Evolutionary conservation across 2,888 invertebrate species (phyloP), one percentile per base, ranked within the genome.

Genomic region (Amaurobius ferox): DNA sequence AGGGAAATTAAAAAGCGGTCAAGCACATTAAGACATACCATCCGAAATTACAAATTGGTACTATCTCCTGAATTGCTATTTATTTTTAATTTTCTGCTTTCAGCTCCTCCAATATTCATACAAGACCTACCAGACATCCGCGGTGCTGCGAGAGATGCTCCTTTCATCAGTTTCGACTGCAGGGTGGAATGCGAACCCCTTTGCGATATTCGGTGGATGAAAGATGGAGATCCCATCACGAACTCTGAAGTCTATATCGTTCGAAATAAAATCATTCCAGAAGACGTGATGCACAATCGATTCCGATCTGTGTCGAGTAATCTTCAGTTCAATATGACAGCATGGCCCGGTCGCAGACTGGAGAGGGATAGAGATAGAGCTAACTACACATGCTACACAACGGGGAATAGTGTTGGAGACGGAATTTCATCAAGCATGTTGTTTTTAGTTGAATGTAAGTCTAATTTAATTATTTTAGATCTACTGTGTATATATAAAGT

Each of bases 381-480:
- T 40, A 88, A 89, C 55, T 90, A 89, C 79, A 88, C 89, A 11
- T 90, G 90, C 70, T 78, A 64, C 23, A 87, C 88, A 39, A 88
- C 87, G 9, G 67, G 67, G 23, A 90, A 90, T 70, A 40, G 74
- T 28, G 95, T 95, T 67, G 97, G 97, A 0, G 93, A 94, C 0
- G 95, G 96, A 0, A 96, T 97, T 87, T 94, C 94, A 89, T 96
- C 95, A 90, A 95, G 94, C 80, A 96, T 96, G 44, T 94, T 94
- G 90, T 96, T 97, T 90, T 95, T 95, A 85, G 96, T 97, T 29
- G 97, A 97, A 92, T 97, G 97, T 97, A 91, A 94, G 96, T 94
- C n/a, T n/a, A n/a, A n/a, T n/a, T n/a, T n/a, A n/a, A n/a, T n/a
- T n/a, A n/a, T n/a, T n/a, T n/a, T n/a, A n/a, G n/a, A n/a, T n/a